phyloP scores from a whole-genome alignment of 2,888 invertebrate species.

The Erebia palarica region DNA sequence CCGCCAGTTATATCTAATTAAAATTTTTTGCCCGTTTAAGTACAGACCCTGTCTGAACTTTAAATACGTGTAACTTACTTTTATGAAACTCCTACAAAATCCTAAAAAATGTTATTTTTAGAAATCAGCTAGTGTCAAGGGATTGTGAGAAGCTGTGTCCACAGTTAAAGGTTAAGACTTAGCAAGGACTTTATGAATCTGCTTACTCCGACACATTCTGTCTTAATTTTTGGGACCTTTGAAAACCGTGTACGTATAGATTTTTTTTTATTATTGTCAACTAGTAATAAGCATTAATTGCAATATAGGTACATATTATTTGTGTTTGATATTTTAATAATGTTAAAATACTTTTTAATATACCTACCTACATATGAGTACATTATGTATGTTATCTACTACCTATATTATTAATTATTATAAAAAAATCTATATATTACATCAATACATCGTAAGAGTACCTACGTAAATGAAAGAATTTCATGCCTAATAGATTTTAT shows the following conservation, averaged over 20 bases:
- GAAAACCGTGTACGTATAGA: neutral
- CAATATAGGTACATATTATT: neutral
- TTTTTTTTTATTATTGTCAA: neutral
- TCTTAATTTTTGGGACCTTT: neutral
- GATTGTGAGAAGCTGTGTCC: too few relatives aligned
- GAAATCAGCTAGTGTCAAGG: too few relatives aligned
- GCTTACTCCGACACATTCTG: neutral
- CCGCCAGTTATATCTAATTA: too few relatives aligned
- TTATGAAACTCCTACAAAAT: too few relatives aligned
- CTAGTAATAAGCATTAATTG: neutral
- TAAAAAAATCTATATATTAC: neutral
- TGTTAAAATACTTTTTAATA: neutral
- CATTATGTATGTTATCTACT: neutral
- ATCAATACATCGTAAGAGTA: neutral
- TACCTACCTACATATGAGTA: neutral
- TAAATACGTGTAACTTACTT: too few relatives aligned
- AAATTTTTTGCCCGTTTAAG: too few relatives aligned
- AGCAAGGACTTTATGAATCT: too few relatives aligned
- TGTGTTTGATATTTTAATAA: neutral
- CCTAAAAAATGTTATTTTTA: too few relatives aligned
- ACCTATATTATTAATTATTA: neutral
- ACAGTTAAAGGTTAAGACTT: too few relatives aligned
- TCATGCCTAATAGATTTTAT: neutral
- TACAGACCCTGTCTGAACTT: too few relatives aligned
- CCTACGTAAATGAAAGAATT: neutral